Conservation (phyloP, 1,140 invertebrate species). For the Brachionus manjavacas region DNA sequence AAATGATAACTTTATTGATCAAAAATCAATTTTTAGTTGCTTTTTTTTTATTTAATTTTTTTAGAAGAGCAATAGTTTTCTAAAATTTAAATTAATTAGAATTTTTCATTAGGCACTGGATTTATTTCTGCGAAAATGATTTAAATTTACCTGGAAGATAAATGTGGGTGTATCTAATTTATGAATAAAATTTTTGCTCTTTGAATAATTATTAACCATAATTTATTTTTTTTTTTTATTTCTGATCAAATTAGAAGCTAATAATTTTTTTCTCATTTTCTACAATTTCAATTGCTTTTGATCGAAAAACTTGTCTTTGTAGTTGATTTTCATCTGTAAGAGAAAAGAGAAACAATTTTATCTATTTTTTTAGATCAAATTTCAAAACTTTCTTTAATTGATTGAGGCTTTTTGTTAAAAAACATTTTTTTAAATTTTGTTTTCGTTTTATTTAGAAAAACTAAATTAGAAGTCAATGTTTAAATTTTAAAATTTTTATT, state of each 20-base stretch:
- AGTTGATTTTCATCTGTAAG: not conserved
- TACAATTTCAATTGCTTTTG: not conserved
- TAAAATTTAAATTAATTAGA: not conserved
- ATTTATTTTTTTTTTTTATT: not conserved
- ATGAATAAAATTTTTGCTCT: not conserved
- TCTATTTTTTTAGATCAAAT: not conserved
- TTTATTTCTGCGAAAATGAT: not conserved
- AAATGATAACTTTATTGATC: not conserved
- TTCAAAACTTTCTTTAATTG: not conserved
- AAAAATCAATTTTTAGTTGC: not conserved
- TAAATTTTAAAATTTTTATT: constrained; percentile 6
- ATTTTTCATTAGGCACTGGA: not conserved
- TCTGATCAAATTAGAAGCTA: not conserved
- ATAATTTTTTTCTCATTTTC: not conserved
- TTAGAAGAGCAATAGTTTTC: not conserved
- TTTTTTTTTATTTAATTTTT: not conserved
- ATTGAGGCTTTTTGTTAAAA: not conserved
- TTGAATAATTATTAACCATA: not conserved
- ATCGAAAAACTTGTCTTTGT: not conserved
- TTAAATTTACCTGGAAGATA: not conserved
- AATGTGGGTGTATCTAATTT: not conserved
- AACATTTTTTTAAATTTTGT: not conserved
- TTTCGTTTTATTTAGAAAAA: not conserved
- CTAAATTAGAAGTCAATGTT: constrained; percentile 10
- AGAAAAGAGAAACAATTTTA: not conserved